Conservation (phyloP, 2,888 invertebrate species). For the Ommatoiulus sabulosus region DNA sequence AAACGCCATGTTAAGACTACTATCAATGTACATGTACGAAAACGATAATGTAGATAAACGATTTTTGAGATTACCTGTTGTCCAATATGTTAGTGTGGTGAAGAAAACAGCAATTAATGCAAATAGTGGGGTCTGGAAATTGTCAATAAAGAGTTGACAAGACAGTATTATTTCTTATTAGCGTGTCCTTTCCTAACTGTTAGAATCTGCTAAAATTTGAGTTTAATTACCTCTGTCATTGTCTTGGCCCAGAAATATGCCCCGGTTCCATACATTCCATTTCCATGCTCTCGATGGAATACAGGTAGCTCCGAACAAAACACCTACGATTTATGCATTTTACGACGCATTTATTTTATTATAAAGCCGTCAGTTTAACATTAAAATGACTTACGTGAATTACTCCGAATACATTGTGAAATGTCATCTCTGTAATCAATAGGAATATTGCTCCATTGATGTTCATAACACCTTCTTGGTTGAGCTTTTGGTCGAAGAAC, state of each 20-base stretch:
- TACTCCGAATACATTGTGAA: slow-evolving; percentile 94
- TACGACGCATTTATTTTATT: background rate
- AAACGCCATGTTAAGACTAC: no score
- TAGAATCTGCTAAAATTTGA: no score
- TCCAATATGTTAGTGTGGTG: slow-evolving; percentile 85
- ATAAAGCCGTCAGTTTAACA: background rate
- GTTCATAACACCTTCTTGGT: slow-evolving; percentile 92
- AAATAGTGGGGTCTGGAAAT: slow-evolving; percentile 78
- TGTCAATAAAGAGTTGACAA: background rate
- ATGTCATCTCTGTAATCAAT: slow-evolving; percentile 91
- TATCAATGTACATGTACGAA: background rate
- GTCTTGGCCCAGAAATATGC: slow-evolving; percentile 93
- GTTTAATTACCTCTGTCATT: slow-evolving; percentile 76
- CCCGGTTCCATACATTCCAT: slow-evolving; percentile 90
- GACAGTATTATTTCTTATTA: no score
- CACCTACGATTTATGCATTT: slow-evolving; percentile 73
- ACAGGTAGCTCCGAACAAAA: slow-evolving; percentile 91
- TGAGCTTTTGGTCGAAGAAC: slow-evolving; percentile 83
- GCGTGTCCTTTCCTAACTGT: no score
- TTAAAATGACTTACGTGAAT: slow-evolving; percentile 78
- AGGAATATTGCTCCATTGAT: slow-evolving; percentile 93
- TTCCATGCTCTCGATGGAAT: slow-evolving; percentile 87
- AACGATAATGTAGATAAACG: background rate
- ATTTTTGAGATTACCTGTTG: slow-evolving; percentile 75
- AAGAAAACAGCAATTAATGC: slow-evolving; percentile 85